phyloP scores from a whole-genome alignment of 2,888 invertebrate genomes.

The Sycophila texana region DNA sequence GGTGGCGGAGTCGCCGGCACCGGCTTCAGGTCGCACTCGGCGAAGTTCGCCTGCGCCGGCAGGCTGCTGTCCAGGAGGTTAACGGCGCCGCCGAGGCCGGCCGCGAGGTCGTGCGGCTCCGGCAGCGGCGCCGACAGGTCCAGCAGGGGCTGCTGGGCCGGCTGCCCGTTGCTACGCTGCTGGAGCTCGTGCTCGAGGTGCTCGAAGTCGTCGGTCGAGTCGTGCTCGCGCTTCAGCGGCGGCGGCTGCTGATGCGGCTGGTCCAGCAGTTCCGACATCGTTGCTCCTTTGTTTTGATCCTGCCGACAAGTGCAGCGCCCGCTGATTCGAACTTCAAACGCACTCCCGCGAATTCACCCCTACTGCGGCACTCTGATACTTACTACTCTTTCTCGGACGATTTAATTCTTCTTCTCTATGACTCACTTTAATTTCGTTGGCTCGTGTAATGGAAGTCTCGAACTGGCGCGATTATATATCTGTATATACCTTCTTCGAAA shows the following conservation, averaged over 20 bases:
- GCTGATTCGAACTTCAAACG: not conserved
- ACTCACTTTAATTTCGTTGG: no score
- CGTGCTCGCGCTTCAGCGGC: constrained; percentile 79
- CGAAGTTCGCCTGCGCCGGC: constrained; percentile 55
- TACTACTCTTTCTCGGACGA: not conserved
- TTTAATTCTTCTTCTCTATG: no score
- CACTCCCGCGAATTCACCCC: not conserved
- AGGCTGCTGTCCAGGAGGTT: constrained; percentile 64
- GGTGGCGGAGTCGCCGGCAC: constrained; percentile 70
- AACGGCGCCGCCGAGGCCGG: constrained; percentile 44
- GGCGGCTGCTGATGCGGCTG: constrained; percentile 67
- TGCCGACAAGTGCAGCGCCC: not conserved
- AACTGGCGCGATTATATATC: no score
- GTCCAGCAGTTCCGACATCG: constrained; percentile 53
- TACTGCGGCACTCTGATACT: not conserved
- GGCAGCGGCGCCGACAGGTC: constrained; percentile 50
- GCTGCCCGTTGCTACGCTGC: constrained; percentile 62
- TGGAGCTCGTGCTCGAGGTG: constrained; percentile 81
- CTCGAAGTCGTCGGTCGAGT: constrained; percentile 86
- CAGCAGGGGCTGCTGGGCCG: constrained; percentile 56
- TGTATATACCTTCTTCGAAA: no score
- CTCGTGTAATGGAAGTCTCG: no score
- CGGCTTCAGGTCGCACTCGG: constrained; percentile 58
- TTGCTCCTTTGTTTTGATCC: no score
- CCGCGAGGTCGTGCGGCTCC: constrained; percentile 18